These are phyloP conservation scores for Triops longicaudatus DNA, from an alignment of 1,140 invertebrate species.

Conservation along the genomic window DNA sequence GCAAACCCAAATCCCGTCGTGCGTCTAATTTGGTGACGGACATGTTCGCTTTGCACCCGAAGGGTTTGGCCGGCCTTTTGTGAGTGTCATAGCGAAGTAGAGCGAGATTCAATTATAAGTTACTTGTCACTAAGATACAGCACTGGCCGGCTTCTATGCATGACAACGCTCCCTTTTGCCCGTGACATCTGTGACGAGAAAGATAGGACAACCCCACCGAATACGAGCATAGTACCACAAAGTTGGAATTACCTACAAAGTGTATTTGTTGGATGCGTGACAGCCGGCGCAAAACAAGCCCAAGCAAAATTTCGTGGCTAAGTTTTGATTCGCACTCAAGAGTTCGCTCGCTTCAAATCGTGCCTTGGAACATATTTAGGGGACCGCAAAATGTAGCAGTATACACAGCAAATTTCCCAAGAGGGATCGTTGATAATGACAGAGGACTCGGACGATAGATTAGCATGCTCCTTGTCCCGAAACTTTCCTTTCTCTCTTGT, in stretches of 20 bases:
- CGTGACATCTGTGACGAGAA: too few relatives aligned
- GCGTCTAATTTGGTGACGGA: background rate
- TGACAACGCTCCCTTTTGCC: background rate
- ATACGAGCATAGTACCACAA: background rate
- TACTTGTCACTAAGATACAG: background rate
- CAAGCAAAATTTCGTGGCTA: background rate
- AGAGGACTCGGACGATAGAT: constrained; percentile 10
- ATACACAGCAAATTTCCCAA: background rate
- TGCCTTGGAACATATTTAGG: background rate
- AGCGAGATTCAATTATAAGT: constrained; percentile 3
- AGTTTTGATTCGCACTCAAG: background rate
- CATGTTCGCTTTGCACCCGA: background rate
- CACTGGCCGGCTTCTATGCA: background rate
- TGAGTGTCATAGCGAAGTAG: background rate
- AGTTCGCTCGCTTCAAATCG: background rate
- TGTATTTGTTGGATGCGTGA: background rate
- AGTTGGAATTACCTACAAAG: background rate
- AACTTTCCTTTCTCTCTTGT: background rate
- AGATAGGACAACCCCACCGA: too few relatives aligned
- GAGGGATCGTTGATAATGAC: background rate
- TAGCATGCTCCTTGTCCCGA: background rate
- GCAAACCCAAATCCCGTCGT: background rate
- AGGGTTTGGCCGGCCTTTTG: background rate
- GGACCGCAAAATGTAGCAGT: background rate
- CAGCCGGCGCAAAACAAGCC: background rate